Evolutionary conservation across 2,113 vertebrate genomes (phyloP).

Genomic region (Bagarius yarrelli): DNA sequence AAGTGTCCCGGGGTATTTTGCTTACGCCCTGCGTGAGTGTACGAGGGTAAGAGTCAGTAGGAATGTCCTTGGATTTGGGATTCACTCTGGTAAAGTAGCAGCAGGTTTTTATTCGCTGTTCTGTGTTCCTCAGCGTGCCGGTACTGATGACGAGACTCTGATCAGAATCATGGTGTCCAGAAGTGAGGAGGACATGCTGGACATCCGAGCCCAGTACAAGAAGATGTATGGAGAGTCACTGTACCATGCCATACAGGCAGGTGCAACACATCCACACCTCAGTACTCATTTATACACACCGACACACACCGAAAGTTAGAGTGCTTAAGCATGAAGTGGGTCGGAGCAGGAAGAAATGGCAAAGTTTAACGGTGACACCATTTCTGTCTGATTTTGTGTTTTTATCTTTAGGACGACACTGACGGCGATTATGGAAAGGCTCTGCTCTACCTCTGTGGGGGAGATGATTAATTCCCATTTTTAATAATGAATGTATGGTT

Average conservation of each 20-base stretch:
- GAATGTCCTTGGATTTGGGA: background rate
- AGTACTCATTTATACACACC: background rate
- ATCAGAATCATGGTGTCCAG: slow-evolving; percentile 90
- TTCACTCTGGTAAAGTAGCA: background rate
- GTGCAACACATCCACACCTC: background rate
- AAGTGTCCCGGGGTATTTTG: slow-evolving; percentile 86
- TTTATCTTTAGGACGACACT: slow-evolving; percentile 81
- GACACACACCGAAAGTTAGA: background rate
- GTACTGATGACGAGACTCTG: slow-evolving; percentile 89
- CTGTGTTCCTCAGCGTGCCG: slow-evolving; percentile 77
- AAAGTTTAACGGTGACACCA: background rate
- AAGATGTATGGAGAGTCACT: slow-evolving; percentile 82
- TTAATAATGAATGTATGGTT: background rate
- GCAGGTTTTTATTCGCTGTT: background rate
- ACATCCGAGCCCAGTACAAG: slow-evolving; percentile 80
- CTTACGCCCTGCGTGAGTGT: slow-evolving; percentile 80
- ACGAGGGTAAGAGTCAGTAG: slow-evolving; percentile 79
- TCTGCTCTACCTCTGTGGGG: slow-evolving; percentile 85
- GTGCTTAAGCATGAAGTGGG: background rate
- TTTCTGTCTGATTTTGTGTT: slow-evolving; percentile 16
- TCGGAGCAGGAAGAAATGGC: background rate
- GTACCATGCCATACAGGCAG: slow-evolving; percentile 85
- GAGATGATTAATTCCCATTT: slow-evolving; percentile 75
- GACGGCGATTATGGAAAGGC: slow-evolving; percentile 90
- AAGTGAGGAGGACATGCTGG: slow-evolving; percentile 88